A percentile compares a stretch with the other conserved stretches of the same genome.
Conservation (phyloP, 2,888 invertebrate species). For the Leucophenga montana region DNA sequence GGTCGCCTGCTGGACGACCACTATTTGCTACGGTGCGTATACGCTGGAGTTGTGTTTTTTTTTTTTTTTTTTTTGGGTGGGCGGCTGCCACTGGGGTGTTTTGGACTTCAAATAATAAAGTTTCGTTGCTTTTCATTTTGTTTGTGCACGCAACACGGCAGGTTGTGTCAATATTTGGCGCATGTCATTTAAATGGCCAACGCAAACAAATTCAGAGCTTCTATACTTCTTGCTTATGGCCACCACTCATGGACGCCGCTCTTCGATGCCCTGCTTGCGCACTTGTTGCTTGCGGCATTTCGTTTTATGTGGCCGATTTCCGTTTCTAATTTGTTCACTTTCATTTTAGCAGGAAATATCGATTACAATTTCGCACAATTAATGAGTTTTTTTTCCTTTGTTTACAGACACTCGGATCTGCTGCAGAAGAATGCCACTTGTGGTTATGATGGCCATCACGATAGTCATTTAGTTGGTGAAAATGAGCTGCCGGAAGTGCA, state of each 20-base stretch:
- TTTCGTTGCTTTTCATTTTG: too few species aligned
- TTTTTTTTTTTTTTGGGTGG: too few species aligned
- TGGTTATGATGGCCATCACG: slow-evolving; percentile 71
- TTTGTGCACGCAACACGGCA: too few species aligned
- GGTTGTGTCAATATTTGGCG: slow-evolving; percentile 56
- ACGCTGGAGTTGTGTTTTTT: too few species aligned
- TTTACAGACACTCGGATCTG: slow-evolving; percentile 68
- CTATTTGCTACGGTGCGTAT: slow-evolving; percentile 70
- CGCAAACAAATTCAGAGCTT: too few species aligned
- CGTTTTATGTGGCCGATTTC: neutral
- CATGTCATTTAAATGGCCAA: neutral
- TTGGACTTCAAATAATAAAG: too few species aligned
- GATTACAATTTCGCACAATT: slow-evolving; percentile 37
- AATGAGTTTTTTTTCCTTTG: slow-evolving; percentile 39
- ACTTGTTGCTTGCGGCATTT: slow-evolving; percentile 3
- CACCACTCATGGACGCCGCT: too few species aligned
- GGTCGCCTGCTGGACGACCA: slow-evolving; percentile 70
- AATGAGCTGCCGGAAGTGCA: slow-evolving; percentile 48
- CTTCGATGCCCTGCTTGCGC: too few species aligned
- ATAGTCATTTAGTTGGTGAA: slow-evolving; percentile 44
- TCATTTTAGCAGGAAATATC: slow-evolving; percentile 18
- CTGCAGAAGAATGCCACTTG: slow-evolving; percentile 78
- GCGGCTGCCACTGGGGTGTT: too few species aligned
- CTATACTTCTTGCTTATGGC: too few species aligned
- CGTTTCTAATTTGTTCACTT: neutral